Evolutionary conservation across 2,888 invertebrate species (phyloP).

Genomic region (Vandiemenella viatica): DNA sequence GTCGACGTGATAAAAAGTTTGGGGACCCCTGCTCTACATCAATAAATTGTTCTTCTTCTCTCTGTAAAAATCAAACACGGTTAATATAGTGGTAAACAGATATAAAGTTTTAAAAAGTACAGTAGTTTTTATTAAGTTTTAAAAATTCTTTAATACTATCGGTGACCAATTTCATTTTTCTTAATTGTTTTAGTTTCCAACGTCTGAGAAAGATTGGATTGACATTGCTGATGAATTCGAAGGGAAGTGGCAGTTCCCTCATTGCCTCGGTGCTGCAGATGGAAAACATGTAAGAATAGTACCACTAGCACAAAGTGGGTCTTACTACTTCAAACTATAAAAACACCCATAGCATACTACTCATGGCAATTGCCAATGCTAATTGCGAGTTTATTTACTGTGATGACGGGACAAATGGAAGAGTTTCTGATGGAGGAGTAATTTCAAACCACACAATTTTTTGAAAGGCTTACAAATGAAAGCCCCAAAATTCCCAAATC

Average conservation of each 20-base stretch:
- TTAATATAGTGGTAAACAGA: too few relatives aligned
- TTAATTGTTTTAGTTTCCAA: too few relatives aligned
- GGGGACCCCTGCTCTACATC: too few relatives aligned
- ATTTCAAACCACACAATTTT: slow-evolving; percentile 14
- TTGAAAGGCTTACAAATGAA: slow-evolving; percentile 13
- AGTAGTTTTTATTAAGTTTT: too few relatives aligned
- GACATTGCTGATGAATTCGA: too few relatives aligned
- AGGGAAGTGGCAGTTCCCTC: slow-evolving; percentile 19
- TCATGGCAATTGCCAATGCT: slow-evolving; percentile 19
- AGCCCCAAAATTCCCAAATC: slow-evolving; percentile 15
- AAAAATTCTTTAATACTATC: too few relatives aligned
- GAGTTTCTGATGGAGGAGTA: slow-evolving; percentile 19
- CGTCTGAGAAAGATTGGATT: too few relatives aligned
- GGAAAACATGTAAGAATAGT: slow-evolving; percentile 21
- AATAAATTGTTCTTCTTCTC: too few relatives aligned
- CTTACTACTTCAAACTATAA: slow-evolving; percentile 4
- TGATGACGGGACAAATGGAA: slow-evolving; percentile 18
- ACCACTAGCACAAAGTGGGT: neutral
- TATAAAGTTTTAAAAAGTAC: too few relatives aligned
- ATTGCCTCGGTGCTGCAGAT: slow-evolving; percentile 19
- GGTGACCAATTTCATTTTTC: too few relatives aligned
- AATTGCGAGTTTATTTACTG: slow-evolving; percentile 16
- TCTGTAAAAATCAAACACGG: too few relatives aligned
- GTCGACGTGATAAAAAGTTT: too few relatives aligned
- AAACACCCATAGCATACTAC: slow-evolving; percentile 17